A percentile compares a stretch with the other conserved stretches of the same genome.
Evolutionary conservation across 2,113 vertebrate species (phyloP).

Genomic region (Enhydra lutris): DNA sequence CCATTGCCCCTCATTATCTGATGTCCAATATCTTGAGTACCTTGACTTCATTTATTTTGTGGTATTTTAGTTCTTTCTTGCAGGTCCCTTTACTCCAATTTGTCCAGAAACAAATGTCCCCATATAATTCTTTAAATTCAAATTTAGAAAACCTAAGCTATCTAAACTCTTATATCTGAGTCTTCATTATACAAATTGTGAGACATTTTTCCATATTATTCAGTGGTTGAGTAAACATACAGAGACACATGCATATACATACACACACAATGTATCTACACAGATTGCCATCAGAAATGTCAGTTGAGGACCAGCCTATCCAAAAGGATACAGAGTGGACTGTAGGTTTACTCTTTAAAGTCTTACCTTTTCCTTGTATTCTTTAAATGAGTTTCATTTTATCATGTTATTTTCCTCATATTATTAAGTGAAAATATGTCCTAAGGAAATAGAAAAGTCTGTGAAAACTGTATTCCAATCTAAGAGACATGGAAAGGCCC

Average conservation of each 20-base stretch:
- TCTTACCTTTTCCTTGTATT: background rate
- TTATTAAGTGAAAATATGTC: background rate
- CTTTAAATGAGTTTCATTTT: background rate
- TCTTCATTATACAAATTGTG: background rate
- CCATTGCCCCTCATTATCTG: background rate
- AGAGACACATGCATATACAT: background rate
- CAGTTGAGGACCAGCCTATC: background rate
- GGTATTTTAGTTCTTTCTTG: background rate
- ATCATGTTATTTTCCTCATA: background rate
- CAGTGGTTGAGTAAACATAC: background rate
- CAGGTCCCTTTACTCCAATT: background rate
- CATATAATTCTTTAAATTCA: background rate
- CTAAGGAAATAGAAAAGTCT: background rate
- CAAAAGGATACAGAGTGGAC: background rate
- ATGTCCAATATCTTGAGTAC: background rate
- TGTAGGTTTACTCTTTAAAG: background rate
- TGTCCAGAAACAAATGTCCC: background rate
- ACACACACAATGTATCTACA: background rate
- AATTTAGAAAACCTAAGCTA: background rate
- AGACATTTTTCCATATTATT: background rate
- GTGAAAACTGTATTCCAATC: background rate
- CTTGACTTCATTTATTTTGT: background rate
- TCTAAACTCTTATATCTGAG: background rate
- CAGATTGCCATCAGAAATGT: background rate
- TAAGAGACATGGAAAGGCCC: background rate